phyloP scores from a whole-genome alignment of 2,113 vertebrate species.

The Otus sunia region DNA sequence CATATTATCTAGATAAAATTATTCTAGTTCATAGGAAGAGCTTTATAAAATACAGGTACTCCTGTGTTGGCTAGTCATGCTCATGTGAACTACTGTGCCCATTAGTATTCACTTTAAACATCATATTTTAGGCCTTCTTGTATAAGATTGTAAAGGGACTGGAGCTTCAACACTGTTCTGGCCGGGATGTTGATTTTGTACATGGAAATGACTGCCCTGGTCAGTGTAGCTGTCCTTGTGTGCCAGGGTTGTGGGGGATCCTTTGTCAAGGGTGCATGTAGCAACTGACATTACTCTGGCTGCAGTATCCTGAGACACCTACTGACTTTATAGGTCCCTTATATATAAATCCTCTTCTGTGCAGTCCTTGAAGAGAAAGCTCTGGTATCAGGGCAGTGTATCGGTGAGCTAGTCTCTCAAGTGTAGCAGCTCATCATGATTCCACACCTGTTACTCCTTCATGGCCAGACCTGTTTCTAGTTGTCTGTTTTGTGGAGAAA shows the following conservation, averaged over 20 bases:
- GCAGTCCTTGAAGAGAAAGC: neutral
- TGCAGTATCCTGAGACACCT: neutral
- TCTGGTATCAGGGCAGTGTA: neutral
- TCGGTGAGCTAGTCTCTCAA: neutral
- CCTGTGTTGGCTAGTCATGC: neutral
- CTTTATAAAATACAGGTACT: neutral
- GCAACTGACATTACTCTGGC: neutral
- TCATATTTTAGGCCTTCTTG: neutral
- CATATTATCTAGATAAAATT: neutral
- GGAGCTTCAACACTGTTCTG: neutral
- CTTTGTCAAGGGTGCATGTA: neutral
- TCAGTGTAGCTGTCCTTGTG: neutral
- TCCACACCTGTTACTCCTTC: neutral
- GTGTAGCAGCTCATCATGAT: neutral
- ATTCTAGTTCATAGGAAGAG: neutral
- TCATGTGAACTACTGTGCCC: neutral
- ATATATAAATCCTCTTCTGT: neutral
- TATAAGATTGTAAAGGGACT: neutral
- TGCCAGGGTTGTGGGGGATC: neutral
- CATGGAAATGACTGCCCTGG: neutral
- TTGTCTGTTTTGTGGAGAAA: neutral
- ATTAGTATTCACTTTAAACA: neutral
- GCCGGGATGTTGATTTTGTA: neutral
- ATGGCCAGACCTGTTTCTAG: neutral
- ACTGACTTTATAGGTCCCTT: neutral